Evolutionary conservation across 1,140 invertebrate genomes (phyloP).

Genomic region (Pygmarrhopalites habei): DNA sequence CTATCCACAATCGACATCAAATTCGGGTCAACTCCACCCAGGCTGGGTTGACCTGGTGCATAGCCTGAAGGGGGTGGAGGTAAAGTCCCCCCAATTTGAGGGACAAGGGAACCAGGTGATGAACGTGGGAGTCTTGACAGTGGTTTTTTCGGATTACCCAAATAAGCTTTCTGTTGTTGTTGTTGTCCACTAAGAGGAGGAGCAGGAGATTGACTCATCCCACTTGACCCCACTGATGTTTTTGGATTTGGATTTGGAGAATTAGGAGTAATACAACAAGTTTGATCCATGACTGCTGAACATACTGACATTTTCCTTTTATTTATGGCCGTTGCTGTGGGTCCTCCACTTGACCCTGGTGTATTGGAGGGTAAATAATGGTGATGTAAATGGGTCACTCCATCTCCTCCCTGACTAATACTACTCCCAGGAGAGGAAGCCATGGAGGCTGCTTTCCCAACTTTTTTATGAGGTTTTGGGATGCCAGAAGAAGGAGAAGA

Average conservation of each 20-base stretch:
- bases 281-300: background rate
- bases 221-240: background rate
- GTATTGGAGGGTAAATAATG: too few relatives aligned
- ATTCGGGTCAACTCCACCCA: too few relatives aligned
- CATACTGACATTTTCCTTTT: conserved; percentile 16
- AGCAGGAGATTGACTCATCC: background rate
- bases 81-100: background rate
- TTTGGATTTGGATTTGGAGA: too few relatives aligned
- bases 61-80: too few relatives aligned
- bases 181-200: background rate
- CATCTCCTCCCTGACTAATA: too few relatives aligned
- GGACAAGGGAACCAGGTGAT: conserved; percentile 14
- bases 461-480: too few relatives aligned
- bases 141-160: conserved; percentile 19
- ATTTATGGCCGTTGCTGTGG: background rate
- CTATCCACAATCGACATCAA: background rate
- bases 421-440: too few relatives aligned
- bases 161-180: background rate
- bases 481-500: background rate
- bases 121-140: conserved; percentile 14
- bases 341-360: too few relatives aligned
- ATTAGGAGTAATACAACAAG: background rate
- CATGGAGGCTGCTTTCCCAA: too few relatives aligned
- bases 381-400: too few relatives aligned
- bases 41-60: too few relatives aligned